Evolutionary conservation across 2,888 invertebrate genomes (phyloP).

Genomic region (Andricus curvator): DNA sequence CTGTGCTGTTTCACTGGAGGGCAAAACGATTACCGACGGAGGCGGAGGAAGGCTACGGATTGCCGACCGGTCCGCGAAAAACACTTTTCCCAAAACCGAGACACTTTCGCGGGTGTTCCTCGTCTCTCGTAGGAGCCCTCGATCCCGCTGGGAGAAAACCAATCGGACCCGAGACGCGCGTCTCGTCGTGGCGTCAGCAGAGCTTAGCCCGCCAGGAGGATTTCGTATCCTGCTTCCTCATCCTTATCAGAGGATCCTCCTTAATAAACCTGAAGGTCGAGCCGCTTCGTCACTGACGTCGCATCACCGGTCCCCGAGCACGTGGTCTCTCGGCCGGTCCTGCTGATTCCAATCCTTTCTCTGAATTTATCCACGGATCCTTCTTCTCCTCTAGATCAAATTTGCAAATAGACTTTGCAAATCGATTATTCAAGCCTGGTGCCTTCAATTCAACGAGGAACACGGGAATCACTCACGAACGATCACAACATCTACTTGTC

Average conservation of each 20-base stretch:
- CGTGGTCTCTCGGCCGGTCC: slow-evolving; percentile 53
- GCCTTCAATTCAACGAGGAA: neutral
- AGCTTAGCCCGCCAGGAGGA: slow-evolving; percentile 59
- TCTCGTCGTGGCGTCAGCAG: slow-evolving; percentile 70
- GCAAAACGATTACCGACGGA: slow-evolving; percentile 23
- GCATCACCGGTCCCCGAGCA: slow-evolving; percentile 59
- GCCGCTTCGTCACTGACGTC: slow-evolving; percentile 56
- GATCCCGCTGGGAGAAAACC: slow-evolving; percentile 45
- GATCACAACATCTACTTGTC: slow-evolving; percentile 70
- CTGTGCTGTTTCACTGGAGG: slow-evolving; percentile 5
- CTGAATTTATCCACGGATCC: no score
- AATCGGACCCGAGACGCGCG: slow-evolving; percentile 31
- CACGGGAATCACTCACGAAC: slow-evolving; percentile 37
- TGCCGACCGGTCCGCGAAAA: slow-evolving; percentile 22
- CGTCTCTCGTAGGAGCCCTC: slow-evolving; percentile 52
- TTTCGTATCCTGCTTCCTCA: slow-evolving; percentile 70
- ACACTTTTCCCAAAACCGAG: slow-evolving; percentile 40
- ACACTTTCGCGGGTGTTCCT: slow-evolving; percentile 48
- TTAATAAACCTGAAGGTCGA: slow-evolving; percentile 27
- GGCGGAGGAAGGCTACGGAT: neutral
- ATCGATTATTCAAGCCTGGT: neutral
- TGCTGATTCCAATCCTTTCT: neutral
- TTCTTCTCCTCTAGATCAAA: neutral
- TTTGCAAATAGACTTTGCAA: neutral
- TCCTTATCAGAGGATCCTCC: slow-evolving; percentile 58